These are phyloP conservation scores for Hestina assimilis DNA, from an alignment of 1,140 invertebrate genomes.

Conservation along the genomic window DNA sequence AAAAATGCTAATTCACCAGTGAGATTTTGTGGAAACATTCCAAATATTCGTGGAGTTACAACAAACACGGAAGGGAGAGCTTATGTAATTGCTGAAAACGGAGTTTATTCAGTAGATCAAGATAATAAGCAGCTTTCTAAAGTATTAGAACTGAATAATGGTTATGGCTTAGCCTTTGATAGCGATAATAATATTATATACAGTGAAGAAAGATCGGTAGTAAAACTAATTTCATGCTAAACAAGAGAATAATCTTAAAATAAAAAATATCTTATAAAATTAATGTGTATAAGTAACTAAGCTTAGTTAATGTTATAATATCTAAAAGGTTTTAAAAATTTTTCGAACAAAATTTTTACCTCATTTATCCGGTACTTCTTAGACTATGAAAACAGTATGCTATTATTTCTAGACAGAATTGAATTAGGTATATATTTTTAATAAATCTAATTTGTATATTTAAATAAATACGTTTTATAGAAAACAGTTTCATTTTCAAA, in stretches of 20 bases:
- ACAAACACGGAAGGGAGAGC: conserved; percentile 31
- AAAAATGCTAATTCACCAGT: conserved; percentile 24
- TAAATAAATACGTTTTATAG: no score
- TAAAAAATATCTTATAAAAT: not conserved
- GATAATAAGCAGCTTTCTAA: conserved; percentile 23
- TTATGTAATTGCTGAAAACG: conserved; percentile 38
- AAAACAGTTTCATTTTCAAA: no score
- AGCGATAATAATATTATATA: conserved; percentile 46
- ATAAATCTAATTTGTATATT: no score
- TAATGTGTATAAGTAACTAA: no score
- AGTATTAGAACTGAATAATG: conserved; percentile 31
- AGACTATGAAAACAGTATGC: no score
- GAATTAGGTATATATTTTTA: no score
- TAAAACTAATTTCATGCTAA: conserved; percentile 21
- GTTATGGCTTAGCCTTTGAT: conserved; percentile 47
- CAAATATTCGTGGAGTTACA: conserved; percentile 37
- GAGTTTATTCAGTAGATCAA: conserved; percentile 39
- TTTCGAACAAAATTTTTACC: no score
- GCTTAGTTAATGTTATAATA: no score
- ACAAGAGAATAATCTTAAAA: not conserved
- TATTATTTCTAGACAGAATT: no score
- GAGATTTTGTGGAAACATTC: conserved; percentile 22
- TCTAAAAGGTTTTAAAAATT: no score
- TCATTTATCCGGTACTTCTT: no score
- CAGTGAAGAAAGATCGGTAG: conserved; percentile 39